Evolutionary conservation across 2,888 invertebrate genomes (phyloP).

Genomic region (Drosophila pseudotakahashii): DNA sequence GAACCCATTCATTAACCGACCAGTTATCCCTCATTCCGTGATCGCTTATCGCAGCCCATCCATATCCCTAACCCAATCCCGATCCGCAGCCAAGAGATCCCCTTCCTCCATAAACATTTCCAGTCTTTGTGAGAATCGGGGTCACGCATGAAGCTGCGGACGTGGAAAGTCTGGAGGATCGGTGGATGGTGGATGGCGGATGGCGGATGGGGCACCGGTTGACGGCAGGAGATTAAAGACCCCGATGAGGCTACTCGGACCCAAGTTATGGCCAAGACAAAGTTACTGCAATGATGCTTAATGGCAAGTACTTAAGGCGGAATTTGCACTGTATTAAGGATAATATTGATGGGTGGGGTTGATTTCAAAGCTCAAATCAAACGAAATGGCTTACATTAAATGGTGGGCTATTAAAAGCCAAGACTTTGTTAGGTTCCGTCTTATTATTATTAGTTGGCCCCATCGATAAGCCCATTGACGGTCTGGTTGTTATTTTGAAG

Average conservation of each 20-base stretch:
- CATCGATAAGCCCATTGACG: neutral
- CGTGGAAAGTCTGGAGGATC: slow-evolving; percentile 43
- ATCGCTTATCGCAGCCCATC: slow-evolving; percentile 72
- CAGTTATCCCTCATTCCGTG: slow-evolving; percentile 77
- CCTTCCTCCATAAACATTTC: slow-evolving; percentile 26
- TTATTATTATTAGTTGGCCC: slow-evolving; percentile 6
- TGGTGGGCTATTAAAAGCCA: slow-evolving; percentile 16
- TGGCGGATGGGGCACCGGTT: slow-evolving; percentile 12
- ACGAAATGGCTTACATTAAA: slow-evolving; percentile 12
- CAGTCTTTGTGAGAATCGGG: slow-evolving; percentile 62
- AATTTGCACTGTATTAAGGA: slow-evolving; percentile 45
- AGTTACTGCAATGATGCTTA: slow-evolving; percentile 36
- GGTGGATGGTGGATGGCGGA: neutral
- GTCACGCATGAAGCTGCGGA: slow-evolving; percentile 67
- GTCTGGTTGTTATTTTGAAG: neutral
- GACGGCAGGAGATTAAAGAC: slow-evolving; percentile 43
- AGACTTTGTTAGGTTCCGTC: neutral
- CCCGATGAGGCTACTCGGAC: slow-evolving; percentile 19
- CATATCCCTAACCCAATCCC: slow-evolving; percentile 46
- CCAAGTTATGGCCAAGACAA: slow-evolving; percentile 19
- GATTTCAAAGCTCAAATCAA: slow-evolving; percentile 3
- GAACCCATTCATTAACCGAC: slow-evolving; percentile 75
- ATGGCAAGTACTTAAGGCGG: slow-evolving; percentile 39
- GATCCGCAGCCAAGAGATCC: slow-evolving; percentile 2
- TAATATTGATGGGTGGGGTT: slow-evolving; percentile 21